Evolutionary conservation across 2,888 invertebrate genomes (phyloP), one percentile per base, ranked within the genome.

Genomic region (Drosophila incognita): DNA sequence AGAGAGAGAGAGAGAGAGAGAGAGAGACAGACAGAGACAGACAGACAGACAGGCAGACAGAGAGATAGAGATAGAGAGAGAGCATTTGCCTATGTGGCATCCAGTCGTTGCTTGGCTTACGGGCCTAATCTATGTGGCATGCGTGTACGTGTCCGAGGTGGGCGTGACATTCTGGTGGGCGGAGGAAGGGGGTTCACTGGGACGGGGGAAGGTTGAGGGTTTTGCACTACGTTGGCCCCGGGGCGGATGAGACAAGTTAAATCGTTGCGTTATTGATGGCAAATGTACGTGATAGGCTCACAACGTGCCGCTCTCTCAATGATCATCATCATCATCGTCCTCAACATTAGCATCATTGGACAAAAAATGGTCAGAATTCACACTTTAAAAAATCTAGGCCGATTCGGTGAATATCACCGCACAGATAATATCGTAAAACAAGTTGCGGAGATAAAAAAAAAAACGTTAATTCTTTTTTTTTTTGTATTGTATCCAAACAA

Each of bases 191-290:
- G 53, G 15, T 5, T 18, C 10, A 33, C 5, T 2, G 18, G 46
- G 13, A 33, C 4, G 15, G 56, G 21, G n/a, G n/a, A 24, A 15
- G 15, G 29, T 29, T 42, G 21, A 21, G 51, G 40, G 54, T 49
- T 24, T 57, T 65, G 57, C 54, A 65, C 63, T 81, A 87, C 81
- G 89, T 89, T 46, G 83, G 84, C 74, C 87, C 33, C 29, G 38
- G 59, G 79, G 73, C 77, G 83, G 83, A 90, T 83, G 89, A 90
- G 87, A 90, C 87, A 87, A 89, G 87, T 82, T 87, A 90, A 90
- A 88, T 87, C 87, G 90, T 88, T 83, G 85, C 87, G 90, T 90
- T 88, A 88, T 88, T 88, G 90, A 88, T 88, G 87, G 89, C 85
- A 76, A 88, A 87, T 79, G 82, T 88, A 88, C 87, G 87, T 88